Conservation (phyloP, 2,113 vertebrate species). For the Tor tambroides region DNA sequence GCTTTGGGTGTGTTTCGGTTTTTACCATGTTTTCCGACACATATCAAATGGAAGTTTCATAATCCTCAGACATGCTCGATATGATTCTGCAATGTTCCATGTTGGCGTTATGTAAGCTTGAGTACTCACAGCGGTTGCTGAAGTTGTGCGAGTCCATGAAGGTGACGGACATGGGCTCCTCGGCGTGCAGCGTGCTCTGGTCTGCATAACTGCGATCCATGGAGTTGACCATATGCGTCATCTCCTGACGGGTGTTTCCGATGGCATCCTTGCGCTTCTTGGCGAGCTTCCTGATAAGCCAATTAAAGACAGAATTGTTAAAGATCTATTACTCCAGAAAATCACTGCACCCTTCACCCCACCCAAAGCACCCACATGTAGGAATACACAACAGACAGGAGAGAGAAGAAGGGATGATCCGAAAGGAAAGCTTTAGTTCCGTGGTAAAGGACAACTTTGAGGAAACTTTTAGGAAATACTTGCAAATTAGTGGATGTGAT, state of each 20-base stretch:
- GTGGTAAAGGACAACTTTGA: slow-evolving; percentile 12
- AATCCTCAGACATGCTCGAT: not conserved
- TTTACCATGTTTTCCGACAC: not conserved
- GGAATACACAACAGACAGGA: slow-evolving; percentile 42
- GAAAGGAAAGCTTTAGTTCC: slow-evolving; percentile 27
- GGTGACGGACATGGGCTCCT: slow-evolving; percentile 95
- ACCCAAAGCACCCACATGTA: not conserved
- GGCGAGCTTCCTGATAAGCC: slow-evolving; percentile 88
- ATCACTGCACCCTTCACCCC: not conserved
- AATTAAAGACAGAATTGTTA: not conserved
- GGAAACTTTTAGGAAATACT: slow-evolving; percentile 12
- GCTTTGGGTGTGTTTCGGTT: not conserved
- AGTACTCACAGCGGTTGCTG: slow-evolving; percentile 95
- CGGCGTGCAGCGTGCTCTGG: slow-evolving; percentile 94
- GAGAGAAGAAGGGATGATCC: slow-evolving; percentile 13
- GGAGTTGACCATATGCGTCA: slow-evolving; percentile 99
- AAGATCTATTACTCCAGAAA: not conserved
- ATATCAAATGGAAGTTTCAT: not conserved
- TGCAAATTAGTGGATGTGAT: slow-evolving; percentile 10
- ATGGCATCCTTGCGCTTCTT: slow-evolving; percentile 98
- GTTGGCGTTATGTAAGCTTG: not conserved
- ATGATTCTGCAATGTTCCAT: not conserved
- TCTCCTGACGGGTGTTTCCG: slow-evolving; percentile 94
- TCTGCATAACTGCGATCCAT: slow-evolving; percentile 98
- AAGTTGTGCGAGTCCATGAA: slow-evolving; percentile 99